Evolutionary conservation across 2,113 vertebrate species (phyloP).

Genomic region (Colaptes auratus): DNA sequence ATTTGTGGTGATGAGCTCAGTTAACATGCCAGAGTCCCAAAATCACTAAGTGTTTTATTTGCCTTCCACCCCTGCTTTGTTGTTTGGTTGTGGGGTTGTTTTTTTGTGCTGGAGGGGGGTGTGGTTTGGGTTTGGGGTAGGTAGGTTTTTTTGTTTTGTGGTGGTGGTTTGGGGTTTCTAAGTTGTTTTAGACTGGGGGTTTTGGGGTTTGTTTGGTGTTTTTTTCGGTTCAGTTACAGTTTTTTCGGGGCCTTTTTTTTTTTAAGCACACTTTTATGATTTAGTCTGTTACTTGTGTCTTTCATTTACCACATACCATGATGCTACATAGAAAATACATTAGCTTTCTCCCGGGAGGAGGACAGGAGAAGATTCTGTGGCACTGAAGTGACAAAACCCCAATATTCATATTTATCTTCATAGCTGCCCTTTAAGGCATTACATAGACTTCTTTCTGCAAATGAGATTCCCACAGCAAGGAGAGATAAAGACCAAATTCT

Average conservation of each 20-base stretch:
- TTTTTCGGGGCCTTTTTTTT: neutral
- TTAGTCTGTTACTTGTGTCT: neutral
- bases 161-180: no score
- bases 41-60: neutral
- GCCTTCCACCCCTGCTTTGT: neutral
- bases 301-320: neutral
- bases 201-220: neutral
- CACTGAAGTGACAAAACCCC: neutral
- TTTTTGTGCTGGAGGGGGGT: neutral
- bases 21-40: neutral
- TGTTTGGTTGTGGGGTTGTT: neutral
- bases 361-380: neutral
- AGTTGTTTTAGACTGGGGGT: no score
- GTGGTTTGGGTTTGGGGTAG: no score
- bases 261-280: neutral
- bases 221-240: neutral
- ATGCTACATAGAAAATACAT: neutral
- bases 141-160: no score
- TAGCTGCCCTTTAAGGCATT: neutral
- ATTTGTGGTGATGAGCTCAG: neutral
- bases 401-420: neutral
- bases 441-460: neutral
- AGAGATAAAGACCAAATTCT: neutral
- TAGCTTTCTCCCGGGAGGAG: neutral
- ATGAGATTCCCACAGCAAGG: neutral